Percentiles rank a stretch among this genome's conserved stretches.
Evolutionary conservation across 2,113 vertebrate genomes (phyloP).

Genomic region (Siniperca chuatsi): DNA sequence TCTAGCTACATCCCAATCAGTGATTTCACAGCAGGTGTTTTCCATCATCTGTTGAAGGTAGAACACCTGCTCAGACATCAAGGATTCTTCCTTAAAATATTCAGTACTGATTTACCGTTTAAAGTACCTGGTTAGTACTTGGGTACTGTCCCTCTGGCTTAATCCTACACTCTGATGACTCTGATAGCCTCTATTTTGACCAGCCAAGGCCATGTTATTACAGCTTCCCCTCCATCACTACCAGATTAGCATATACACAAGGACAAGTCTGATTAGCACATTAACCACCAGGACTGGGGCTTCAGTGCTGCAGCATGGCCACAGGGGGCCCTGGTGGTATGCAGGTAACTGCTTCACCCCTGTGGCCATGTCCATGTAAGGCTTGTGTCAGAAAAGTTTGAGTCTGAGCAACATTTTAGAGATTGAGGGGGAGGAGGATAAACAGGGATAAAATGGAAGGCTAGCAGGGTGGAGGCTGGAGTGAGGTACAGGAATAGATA

Average conservation of each 20-base stretch:
- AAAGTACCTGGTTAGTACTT: slow-evolving; percentile 21
- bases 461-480: neutral
- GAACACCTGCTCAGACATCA: slow-evolving; percentile 59
- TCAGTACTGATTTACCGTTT: slow-evolving; percentile 20
- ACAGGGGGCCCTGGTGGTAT: slow-evolving; percentile 26
- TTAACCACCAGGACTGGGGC: slow-evolving; percentile 9
- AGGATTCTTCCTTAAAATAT: slow-evolving; percentile 14
- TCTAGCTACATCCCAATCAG: slow-evolving; percentile 31
- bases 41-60: slow-evolving; percentile 43
- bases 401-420: neutral
- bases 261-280: slow-evolving; percentile 61
- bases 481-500: neutral
- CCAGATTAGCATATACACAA: slow-evolving; percentile 68
- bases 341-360: slow-evolving; percentile 16
- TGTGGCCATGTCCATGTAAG: slow-evolving; percentile 11
- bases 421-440: neutral
- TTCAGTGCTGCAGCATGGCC: slow-evolving; percentile 14
- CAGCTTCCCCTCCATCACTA: slow-evolving; percentile 46
- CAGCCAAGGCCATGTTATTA: slow-evolving; percentile 50
- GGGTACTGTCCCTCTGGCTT: slow-evolving; percentile 9
- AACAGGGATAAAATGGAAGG: neutral
- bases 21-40: slow-evolving; percentile 59
- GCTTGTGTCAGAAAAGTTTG: neutral
- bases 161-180: slow-evolving; percentile 10
- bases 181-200: slow-evolving; percentile 70